phyloP scores from a whole-genome alignment of 2,888 invertebrate genomes.

The Itoplectis maculator region DNA sequence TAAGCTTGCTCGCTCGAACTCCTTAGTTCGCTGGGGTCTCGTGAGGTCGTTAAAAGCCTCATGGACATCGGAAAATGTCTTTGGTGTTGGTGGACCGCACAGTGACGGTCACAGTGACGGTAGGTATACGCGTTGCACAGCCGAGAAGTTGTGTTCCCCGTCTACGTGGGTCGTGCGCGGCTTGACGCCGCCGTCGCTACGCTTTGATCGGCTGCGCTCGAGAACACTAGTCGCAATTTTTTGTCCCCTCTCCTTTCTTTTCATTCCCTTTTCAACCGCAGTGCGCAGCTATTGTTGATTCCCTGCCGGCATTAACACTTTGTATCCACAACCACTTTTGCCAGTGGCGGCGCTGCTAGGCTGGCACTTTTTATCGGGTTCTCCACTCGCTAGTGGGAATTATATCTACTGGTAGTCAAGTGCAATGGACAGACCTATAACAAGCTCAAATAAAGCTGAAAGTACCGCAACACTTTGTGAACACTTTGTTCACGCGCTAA shows the following conservation, averaged over 20 bases:
- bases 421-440: background rate
- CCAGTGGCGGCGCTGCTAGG: background rate
- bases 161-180: background rate
- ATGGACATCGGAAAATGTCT: slow-evolving; percentile 36
- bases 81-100: slow-evolving; percentile 3
- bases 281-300: slow-evolving; percentile 41
- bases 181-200: slow-evolving; percentile 8
- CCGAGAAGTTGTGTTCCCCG: slow-evolving; percentile 34
- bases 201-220: slow-evolving; percentile 23
- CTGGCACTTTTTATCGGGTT: background rate
- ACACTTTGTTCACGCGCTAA: background rate
- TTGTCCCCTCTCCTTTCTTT: slow-evolving; percentile 3
- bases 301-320: slow-evolving; percentile 12
- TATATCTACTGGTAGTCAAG: background rate
- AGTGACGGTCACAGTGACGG: background rate
- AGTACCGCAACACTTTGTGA: background rate
- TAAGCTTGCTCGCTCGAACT: slow-evolving; percentile 69
- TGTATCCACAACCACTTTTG: slow-evolving; percentile 35
- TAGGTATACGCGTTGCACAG: background rate
- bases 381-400: background rate
- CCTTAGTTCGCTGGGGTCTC: slow-evolving; percentile 13
- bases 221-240: background rate
- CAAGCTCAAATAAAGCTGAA: background rate
- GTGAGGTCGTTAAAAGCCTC: slow-evolving; percentile 42
- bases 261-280: slow-evolving; percentile 12